Conservation (phyloP, 2,888 invertebrate species). For the Lasioglossum marginatum region DNA sequence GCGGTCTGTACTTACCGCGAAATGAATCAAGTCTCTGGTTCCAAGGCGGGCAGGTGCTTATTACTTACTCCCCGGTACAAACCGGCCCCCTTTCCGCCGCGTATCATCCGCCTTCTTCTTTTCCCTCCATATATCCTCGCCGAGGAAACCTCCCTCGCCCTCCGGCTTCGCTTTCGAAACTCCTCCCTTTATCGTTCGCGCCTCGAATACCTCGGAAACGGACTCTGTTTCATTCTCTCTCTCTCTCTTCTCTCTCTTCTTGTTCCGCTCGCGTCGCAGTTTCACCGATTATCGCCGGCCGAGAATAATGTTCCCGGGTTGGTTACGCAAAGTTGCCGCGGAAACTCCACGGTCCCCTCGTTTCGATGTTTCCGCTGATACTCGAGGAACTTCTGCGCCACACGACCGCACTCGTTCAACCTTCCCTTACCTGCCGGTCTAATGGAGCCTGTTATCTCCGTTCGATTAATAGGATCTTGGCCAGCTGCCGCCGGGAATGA, state of each 20-base stretch:
- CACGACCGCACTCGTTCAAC: constrained; percentile 13
- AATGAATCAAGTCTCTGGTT: constrained; percentile 84
- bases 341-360: constrained; percentile 58
- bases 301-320: constrained; percentile 68
- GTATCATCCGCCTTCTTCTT: constrained; percentile 49
- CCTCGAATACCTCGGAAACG: constrained; percentile 61
- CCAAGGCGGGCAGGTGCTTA: constrained; percentile 84
- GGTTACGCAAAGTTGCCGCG: constrained; percentile 44
- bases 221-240: background rate
- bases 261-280: constrained; percentile 33
- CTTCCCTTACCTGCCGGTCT: background rate
- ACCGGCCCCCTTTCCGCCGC: constrained; percentile 40
- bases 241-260: background rate
- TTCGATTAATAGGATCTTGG: constrained; percentile 7
- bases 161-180: constrained; percentile 76
- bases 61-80: constrained; percentile 78
- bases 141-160: constrained; percentile 80
- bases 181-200: constrained; percentile 75
- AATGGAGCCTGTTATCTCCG: constrained; percentile 33
- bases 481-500: background rate
- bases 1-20: constrained; percentile 84
- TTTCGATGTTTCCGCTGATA: constrained; percentile 64
- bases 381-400: constrained; percentile 39
- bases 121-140: constrained; percentile 72
- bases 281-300: constrained; percentile 64